Conservation (phyloP, 2,888 invertebrate genomes). For the Synanthedon myopaeformis region DNA sequence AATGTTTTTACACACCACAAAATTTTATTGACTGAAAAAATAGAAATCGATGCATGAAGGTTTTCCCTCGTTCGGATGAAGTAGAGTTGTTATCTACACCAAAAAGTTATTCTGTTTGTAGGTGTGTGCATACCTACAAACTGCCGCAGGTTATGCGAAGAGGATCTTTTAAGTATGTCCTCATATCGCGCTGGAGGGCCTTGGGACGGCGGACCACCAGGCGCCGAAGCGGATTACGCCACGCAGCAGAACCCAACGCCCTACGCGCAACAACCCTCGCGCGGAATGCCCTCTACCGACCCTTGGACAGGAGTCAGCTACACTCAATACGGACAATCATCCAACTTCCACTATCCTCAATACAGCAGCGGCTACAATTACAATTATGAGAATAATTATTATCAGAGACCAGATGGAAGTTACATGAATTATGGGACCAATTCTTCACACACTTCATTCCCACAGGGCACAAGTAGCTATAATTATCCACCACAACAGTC, state of each 20-base stretch:
- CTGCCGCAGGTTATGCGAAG: constrained; percentile 69
- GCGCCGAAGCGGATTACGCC: constrained; percentile 61
- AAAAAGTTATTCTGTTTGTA: constrained; percentile 78
- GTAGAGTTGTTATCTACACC: constrained; percentile 71
- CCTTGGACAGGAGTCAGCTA: constrained; percentile 11
- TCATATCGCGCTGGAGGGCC: constrained; percentile 55
- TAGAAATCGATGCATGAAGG: constrained; percentile 32
- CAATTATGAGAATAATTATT: constrained; percentile 27
- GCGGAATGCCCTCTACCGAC: constrained; percentile 19
- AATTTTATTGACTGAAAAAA: constrained; percentile 37
- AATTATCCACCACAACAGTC: constrained; percentile 13
- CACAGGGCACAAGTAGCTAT: constrained; percentile 6
- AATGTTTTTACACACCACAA: constrained; percentile 50
- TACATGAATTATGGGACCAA: neutral
- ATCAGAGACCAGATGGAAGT: constrained; percentile 5
- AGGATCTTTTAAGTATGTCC: constrained; percentile 56
- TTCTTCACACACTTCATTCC: too few relatives aligned
- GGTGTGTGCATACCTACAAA: constrained; percentile 73
- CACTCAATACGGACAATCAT: constrained; percentile 36
- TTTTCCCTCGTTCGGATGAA: constrained; percentile 38
- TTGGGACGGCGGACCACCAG: constrained; percentile 68
- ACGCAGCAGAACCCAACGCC: constrained; percentile 41
- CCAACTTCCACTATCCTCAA: constrained; percentile 44
- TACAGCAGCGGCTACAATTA: constrained; percentile 37
- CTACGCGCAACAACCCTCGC: constrained; percentile 34